phyloP scores from a whole-genome alignment of 1,140 invertebrate genomes.

The Drosophila suzukii region DNA sequence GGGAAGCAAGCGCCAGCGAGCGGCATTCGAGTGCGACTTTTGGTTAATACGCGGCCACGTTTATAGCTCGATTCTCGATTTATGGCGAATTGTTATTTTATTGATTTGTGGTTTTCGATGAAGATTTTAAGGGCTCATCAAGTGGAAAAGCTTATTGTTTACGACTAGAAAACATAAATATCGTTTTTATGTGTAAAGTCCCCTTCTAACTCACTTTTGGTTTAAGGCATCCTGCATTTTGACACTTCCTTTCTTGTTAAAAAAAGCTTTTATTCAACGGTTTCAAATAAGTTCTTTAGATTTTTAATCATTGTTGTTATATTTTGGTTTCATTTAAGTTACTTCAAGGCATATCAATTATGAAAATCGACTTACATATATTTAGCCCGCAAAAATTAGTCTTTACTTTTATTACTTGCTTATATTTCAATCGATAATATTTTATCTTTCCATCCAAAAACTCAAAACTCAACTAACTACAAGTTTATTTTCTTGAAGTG shows the following conservation, averaged over 20 bases:
- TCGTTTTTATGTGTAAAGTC: not conserved
- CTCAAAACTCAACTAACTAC: not conserved
- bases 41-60: constrained; percentile 43
- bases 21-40: constrained; percentile 51
- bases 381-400: too few relatives aligned
- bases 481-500: not conserved
- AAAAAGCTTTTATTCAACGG: too few relatives aligned
- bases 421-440: too few relatives aligned
- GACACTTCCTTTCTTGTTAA: too few relatives aligned
- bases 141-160: constrained; percentile 11
- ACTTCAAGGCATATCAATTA: too few relatives aligned
- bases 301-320: too few relatives aligned
- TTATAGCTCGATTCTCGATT: constrained; percentile 41
- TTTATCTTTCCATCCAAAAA: not conserved
- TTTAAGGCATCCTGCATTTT: too few relatives aligned
- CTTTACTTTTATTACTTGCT: too few relatives aligned
- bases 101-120: constrained; percentile 17
- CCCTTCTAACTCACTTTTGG: too few relatives aligned
- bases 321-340: too few relatives aligned
- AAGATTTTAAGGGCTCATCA: constrained; percentile 21
- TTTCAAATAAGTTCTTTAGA: too few relatives aligned
- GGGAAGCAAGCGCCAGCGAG: constrained; percentile 60
- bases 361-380: too few relatives aligned
- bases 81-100: constrained; percentile 25
- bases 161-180: constrained; percentile 3